Conservation (phyloP, 2,113 vertebrate species). For the Sinosuthora webbiana region DNA sequence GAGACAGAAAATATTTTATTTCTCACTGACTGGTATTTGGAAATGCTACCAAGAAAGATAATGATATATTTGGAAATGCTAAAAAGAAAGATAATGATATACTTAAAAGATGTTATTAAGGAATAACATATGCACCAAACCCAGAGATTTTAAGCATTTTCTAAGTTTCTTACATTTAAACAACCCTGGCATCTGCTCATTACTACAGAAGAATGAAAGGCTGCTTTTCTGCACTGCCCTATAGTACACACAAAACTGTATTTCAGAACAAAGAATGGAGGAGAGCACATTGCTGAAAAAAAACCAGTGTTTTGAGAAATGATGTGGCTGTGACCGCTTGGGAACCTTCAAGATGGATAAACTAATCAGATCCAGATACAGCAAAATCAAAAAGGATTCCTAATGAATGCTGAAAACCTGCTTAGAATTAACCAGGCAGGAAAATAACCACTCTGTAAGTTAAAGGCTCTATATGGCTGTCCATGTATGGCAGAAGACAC, state of each 20-base stretch:
- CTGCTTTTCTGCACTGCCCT: background rate
- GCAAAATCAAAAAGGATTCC: background rate
- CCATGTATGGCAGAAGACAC: accelerated
- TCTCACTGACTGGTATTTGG: background rate
- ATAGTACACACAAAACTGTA: background rate
- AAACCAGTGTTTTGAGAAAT: background rate
- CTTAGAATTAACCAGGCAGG: background rate
- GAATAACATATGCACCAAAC: background rate
- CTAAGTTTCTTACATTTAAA: background rate
- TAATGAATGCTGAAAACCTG: background rate
- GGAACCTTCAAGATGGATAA: background rate
- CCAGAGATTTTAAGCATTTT: background rate
- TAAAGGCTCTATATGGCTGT: accelerated
- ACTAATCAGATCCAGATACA: background rate
- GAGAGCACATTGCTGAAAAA: background rate
- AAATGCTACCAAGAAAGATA: background rate
- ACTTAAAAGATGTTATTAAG: background rate
- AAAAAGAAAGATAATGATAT: background rate
- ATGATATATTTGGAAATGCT: background rate
- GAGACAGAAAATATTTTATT: background rate
- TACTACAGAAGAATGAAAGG: background rate
- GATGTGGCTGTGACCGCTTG: background rate
- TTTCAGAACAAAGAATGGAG: background rate
- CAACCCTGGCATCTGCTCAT: background rate
- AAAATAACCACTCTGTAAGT: background rate